Conservation (phyloP, 2,113 vertebrate genomes). For the Chlamydotis undulata region DNA sequence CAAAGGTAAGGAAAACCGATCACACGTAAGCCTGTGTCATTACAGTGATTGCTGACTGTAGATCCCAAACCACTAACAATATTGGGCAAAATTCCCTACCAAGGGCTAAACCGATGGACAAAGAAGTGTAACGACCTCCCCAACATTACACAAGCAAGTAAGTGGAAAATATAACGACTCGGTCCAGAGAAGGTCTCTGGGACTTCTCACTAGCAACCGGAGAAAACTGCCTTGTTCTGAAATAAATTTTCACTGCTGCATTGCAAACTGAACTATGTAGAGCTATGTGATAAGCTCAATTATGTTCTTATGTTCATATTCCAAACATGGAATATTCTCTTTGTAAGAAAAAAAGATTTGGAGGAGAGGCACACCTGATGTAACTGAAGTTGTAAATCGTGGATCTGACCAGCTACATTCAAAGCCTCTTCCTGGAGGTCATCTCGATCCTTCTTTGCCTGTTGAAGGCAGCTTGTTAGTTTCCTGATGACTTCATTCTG, state of each 20-base stretch:
- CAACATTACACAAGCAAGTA: background rate
- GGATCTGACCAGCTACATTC: slow-evolving; percentile 74
- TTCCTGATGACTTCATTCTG: slow-evolving; percentile 82
- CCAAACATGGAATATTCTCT: background rate
- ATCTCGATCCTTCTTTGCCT: slow-evolving; percentile 69
- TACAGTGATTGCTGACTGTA: background rate
- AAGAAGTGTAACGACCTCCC: background rate
- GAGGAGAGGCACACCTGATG: slow-evolving; percentile 73
- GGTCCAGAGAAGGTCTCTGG: background rate
- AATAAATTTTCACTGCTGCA: background rate
- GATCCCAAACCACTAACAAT: background rate
- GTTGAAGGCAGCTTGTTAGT: slow-evolving; percentile 80
- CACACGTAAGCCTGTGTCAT: background rate
- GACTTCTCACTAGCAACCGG: background rate
- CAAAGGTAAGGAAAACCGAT: background rate
- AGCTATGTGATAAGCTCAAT: background rate
- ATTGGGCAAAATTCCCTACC: background rate
- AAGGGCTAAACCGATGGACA: background rate
- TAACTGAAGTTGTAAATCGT: slow-evolving; percentile 79
- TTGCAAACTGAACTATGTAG: background rate
- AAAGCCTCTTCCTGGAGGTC: slow-evolving; percentile 80
- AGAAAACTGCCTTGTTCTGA: background rate
- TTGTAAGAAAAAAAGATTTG: background rate
- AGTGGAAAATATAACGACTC: background rate
- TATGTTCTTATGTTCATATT: background rate